Percentiles rank a stretch among this genome's conserved stretches.
These are phyloP conservation scores for Cydia fagiglandana DNA, from an alignment of 1,140 invertebrate genomes.

Conservation along the genomic window DNA sequence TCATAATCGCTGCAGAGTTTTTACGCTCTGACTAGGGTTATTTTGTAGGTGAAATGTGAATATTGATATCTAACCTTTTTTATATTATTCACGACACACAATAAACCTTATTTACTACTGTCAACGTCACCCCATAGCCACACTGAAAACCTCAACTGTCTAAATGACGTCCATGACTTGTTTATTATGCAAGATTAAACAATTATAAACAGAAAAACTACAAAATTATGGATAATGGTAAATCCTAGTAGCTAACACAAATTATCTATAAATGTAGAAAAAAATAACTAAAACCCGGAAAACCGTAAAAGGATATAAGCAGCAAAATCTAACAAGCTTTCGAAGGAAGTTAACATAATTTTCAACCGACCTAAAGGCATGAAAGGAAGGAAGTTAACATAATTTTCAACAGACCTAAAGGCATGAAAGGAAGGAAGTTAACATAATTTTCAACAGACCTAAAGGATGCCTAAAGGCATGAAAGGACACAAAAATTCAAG, in stretches of 20 bases:
- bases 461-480: constrained; percentile 28
- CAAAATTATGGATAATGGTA: background rate
- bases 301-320: background rate
- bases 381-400: constrained; percentile 45
- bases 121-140: background rate
- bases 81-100: background rate
- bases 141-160: background rate
- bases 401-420: constrained; percentile 33
- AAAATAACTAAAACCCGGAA: background rate
- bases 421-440: constrained; percentile 39
- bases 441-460: constrained; percentile 27
- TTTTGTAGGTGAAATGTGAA: too few species aligned
- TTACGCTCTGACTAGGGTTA: too few species aligned
- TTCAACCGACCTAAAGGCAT: constrained; percentile 33
- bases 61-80: background rate
- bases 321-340: background rate
- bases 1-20: too few species aligned
- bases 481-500: constrained; percentile 38
- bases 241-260: too few species aligned
- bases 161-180: background rate
- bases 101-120: background rate
- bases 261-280: too few species aligned
- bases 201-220: background rate
- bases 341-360: background rate
- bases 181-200: background rate